Evolutionary conservation across 2,113 vertebrate species (phyloP).

Genomic region (Camelus dromedarius): DNA sequence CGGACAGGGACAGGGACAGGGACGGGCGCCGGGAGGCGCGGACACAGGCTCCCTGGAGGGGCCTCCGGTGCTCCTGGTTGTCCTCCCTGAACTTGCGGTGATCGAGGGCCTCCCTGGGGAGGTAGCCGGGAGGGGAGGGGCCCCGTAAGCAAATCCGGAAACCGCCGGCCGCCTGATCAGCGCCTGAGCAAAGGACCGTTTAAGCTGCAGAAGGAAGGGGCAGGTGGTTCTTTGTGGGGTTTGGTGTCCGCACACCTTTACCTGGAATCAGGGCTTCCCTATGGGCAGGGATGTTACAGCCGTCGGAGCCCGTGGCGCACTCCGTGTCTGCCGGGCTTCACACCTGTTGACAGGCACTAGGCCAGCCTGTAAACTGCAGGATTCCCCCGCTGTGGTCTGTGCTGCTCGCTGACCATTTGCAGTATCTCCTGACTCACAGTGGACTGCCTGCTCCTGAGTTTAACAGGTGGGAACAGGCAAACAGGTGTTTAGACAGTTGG

Average conservation of each 20-base stretch:
- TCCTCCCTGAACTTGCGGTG: not conserved
- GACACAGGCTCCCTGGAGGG: no score
- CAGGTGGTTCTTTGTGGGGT: not conserved
- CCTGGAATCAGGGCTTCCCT: not conserved
- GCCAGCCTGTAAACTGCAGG: not conserved
- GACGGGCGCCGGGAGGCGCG: not conserved
- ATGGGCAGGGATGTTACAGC: fast-evolving
- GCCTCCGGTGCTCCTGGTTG: not conserved
- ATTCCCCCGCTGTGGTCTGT: no score
- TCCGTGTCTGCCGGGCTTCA: not conserved
- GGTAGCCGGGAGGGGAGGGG: no score
- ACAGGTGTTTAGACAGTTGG: not conserved
- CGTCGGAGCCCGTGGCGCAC: no score
- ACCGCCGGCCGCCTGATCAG: no score
- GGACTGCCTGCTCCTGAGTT: not conserved
- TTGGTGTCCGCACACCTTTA: no score
- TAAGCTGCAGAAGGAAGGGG: not conserved
- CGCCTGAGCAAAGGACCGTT: not conserved
- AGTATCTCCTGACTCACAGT: not conserved
- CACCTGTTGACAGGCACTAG: not conserved
- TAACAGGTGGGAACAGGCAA: no score
- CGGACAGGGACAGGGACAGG: not conserved
- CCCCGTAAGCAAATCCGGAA: no score
- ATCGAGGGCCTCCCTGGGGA: no score
- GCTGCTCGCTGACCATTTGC: not conserved